Base-by-base conservation (phyloP, 2,113 vertebrate species). In the Oncorhynchus mykiss region DNA sequence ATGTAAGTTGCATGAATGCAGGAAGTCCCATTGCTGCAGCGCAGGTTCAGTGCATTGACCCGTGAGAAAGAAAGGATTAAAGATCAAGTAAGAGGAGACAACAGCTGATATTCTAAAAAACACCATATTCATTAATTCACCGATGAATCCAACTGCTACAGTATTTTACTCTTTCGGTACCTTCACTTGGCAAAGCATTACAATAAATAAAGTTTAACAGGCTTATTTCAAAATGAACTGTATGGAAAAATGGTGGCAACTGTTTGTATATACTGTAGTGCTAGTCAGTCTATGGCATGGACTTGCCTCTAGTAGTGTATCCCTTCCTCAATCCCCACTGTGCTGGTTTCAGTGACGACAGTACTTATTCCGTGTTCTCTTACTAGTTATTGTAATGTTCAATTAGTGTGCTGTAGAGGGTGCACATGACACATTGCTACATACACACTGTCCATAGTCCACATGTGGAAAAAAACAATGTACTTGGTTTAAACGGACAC, bases 21-120 rank as follows among this genome's bases (percentile, higher is more conserved):
- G 82, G 83, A 27, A 67, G 75, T 51, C 84, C 86, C 85, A 81
- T 88, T 62, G 86, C 82, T 85, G 86, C 80, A 79, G 83, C 82
- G 85, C 79, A 80, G 85, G 82, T 88, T 91, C 85, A 88, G 90
- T 87, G 91, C 88, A 86, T 80, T 54, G 79, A 87, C 88, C 87
- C 90, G 72, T 78, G 78, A 78, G 86, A 73, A 85, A 65, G 71
- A 76, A 76, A 75, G 71, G 49, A 80, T 76, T 80, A 81, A 77
- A 78, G 81, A 79, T 85, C 75, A 85, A 82, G 80, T 74, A 77
- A 57, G 67, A 51, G 78, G 60, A 82, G 39, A 45, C 8, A 45
- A 45, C 39, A 45, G 39, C 39, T 45, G 39, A 45, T 68, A 82
- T 76, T 80, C 70, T 24, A 70, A 76, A 81, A 76, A 81, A 78